Evolutionary conservation across 2,113 vertebrate genomes (phyloP), one percentile per base, ranked within the genome.

Genomic region (Condylura cristata): DNA sequence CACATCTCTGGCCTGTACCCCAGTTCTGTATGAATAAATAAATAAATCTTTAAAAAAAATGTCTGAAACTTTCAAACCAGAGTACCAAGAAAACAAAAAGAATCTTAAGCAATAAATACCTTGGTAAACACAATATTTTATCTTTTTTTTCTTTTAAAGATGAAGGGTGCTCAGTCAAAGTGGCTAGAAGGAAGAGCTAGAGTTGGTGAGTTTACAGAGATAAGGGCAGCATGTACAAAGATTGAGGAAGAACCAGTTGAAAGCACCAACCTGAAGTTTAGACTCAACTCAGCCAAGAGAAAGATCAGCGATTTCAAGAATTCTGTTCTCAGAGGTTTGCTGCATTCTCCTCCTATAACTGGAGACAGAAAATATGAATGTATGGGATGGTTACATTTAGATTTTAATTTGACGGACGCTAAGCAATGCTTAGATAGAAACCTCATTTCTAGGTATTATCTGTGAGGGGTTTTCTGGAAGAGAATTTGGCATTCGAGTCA

Each of bases 271-370:
- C 3, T n/a, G n/a, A 84, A 75, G 32, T 41, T 70, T 41, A 41
- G 22, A 61, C 22, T 9, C 46, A 78, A n/a, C 0, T 3, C 34
- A 66, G 8, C 37, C 41, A 24, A 88, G 22, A 44, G 46, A 80
- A 58, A 84, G 63, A 34, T 2, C 0, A 3, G 0, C 4, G 2
- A 3, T 0, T 4, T 7, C 46, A 26, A 41, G 58, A 34, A 7
- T 53, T 58, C 53, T 34, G 44, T 20, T 51, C 24, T 63, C 7
- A 4, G 63, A n/a, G 37, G 20, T 53, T 84, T 18, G 30, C 48
- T 34, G 6, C 51, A 2, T 26, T 56, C 28, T 30, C 30, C 11
- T 48, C 18, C 72, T 79, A 14, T 18, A 39, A 3, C 2, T 30
- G 74, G 28, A 60, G 86, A 61, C 86, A 46, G 30, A 30, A 61